Percentiles rank a stretch among this genome's conserved stretches.
Conservation (phyloP, 2,888 invertebrate species). For the Mamestra brassicae region DNA sequence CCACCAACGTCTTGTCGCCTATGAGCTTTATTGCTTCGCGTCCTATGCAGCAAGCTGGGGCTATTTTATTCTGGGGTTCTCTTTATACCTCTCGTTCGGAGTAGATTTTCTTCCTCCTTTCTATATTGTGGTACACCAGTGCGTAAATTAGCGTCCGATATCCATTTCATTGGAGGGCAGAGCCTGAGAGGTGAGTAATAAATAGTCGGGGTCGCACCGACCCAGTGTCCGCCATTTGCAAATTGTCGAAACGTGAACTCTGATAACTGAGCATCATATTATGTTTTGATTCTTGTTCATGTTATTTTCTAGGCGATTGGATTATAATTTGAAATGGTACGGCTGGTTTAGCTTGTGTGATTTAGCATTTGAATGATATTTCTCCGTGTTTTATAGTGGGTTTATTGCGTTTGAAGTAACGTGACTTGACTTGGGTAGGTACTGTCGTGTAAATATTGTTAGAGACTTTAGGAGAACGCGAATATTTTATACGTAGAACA, state of each 20-base stretch:
- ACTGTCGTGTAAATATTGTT: too few species aligned
- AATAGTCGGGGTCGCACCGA: slow-evolving; percentile 62
- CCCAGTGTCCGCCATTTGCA: slow-evolving; percentile 67
- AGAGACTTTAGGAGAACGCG: too few species aligned
- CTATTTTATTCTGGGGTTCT: too few species aligned
- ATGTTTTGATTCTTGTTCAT: slow-evolving; percentile 39
- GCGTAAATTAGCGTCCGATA: slow-evolving; percentile 66
- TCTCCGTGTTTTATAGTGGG: neutral
- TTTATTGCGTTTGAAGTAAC: too few species aligned
- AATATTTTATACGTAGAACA: too few species aligned
- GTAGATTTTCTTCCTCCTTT: slow-evolving; percentile 9
- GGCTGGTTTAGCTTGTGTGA: neutral
- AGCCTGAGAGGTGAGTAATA: slow-evolving; percentile 62
- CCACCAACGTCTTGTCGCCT: too few species aligned
- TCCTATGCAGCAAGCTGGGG: too few species aligned
- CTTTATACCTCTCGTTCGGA: too few species aligned
- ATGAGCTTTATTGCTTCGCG: too few species aligned
- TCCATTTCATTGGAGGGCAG: slow-evolving; percentile 53
- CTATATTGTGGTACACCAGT: slow-evolving; percentile 23
- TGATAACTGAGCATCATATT: slow-evolving; percentile 51
- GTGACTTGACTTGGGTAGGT: too few species aligned
- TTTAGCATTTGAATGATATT: neutral
- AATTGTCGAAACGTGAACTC: slow-evolving; percentile 68
- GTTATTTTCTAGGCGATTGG: slow-evolving; percentile 8
- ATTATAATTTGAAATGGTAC: neutral